These are phyloP conservation scores for Sterna hirundo DNA, from an alignment of 2,113 vertebrate species.

Conservation along the genomic window DNA sequence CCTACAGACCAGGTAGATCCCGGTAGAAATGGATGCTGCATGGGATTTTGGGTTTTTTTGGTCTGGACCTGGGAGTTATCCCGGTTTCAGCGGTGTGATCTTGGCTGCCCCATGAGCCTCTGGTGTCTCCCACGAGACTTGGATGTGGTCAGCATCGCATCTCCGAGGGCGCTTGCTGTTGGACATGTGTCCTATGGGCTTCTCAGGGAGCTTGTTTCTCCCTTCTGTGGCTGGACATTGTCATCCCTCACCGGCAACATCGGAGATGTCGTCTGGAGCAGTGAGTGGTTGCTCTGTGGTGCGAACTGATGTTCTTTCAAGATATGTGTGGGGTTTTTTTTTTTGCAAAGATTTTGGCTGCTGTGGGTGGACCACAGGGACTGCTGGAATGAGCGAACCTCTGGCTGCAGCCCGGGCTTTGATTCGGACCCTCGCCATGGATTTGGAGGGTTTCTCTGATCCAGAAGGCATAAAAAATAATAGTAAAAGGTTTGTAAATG, in stretches of 20 bases:
- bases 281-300: fast-evolving
- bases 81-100: neutral
- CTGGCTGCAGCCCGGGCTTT: neutral
- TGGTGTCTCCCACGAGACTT: fast-evolving
- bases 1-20: neutral
- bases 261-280: neutral
- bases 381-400: neutral
- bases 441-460: neutral
- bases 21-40: fast-evolving
- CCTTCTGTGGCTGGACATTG: neutral
- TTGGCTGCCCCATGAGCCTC: neutral
- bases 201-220: neutral
- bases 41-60: neutral
- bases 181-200: neutral
- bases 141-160: neutral
- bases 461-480: neutral
- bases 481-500: neutral
- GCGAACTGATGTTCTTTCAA: neutral
- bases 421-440: neutral
- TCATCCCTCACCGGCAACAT: neutral
- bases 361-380: neutral
- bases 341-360: neutral
- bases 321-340: neutral
- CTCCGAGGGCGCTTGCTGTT: neutral
- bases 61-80: neutral